Percentiles rank a stretch among this genome's conserved stretches.
phyloP scores from a whole-genome alignment of 2,113 vertebrate species.

The Nothocercus julius region DNA sequence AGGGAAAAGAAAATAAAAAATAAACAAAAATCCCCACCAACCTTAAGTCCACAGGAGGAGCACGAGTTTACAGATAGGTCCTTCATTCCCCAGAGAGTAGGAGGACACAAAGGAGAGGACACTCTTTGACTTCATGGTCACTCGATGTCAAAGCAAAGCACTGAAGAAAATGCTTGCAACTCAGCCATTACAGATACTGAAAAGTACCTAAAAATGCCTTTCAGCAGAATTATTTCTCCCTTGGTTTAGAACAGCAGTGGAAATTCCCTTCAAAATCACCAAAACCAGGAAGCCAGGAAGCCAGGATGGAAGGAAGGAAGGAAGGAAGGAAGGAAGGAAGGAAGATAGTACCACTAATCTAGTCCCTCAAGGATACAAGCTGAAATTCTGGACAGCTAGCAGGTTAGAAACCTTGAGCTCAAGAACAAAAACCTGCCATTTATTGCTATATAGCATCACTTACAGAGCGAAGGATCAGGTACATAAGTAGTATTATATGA shows the following conservation, averaged over 20 bases:
- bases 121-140: background rate
- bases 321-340: too few species aligned
- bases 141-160: background rate
- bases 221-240: background rate
- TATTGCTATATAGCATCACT: background rate
- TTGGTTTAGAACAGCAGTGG: background rate
- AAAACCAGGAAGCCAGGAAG: background rate
- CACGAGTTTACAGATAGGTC: background rate
- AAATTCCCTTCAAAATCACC: background rate
- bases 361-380: background rate
- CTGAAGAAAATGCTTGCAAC: background rate
- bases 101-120: background rate
- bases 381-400: background rate
- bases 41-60: background rate
- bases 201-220: background rate
- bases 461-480: background rate
- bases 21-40: too few species aligned
- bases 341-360: background rate
- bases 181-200: background rate
- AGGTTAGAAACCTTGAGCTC: background rate
- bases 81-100: background rate
- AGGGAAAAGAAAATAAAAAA: background rate
- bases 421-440: background rate
- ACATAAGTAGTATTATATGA: background rate
- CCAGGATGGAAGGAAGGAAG: too few species aligned